Conservation (phyloP, 2,113 vertebrate species). For the Alethe castanea region DNA sequence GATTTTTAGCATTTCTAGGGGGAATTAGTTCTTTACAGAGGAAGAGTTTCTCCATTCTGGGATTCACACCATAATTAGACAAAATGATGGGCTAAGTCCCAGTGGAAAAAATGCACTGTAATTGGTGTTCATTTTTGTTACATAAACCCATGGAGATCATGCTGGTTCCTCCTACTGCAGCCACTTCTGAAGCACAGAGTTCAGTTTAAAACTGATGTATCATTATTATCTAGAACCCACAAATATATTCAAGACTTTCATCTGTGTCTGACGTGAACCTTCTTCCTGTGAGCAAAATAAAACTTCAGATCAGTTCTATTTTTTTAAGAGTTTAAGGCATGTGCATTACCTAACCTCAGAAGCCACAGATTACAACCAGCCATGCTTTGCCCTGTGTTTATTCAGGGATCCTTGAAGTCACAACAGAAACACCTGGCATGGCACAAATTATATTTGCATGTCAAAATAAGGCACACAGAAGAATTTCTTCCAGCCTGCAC, state of each 20-base stretch:
- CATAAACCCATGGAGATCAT: slow-evolving; percentile 41
- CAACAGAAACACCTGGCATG: not conserved
- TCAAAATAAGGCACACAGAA: not conserved
- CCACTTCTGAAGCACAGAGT: slow-evolving; percentile 11
- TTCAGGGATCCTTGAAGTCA: not conserved
- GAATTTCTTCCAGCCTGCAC: not conserved
- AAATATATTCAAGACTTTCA: not conserved
- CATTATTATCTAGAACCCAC: slow-evolving; percentile 13
- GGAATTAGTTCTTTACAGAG: slow-evolving; percentile 55
- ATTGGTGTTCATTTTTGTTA: slow-evolving; percentile 66
- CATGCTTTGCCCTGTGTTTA: not conserved
- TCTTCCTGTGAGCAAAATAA: not conserved
- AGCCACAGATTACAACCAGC: not conserved
- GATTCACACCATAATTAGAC: slow-evolving; percentile 67
- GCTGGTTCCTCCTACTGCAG: not conserved
- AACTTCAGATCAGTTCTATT: not conserved
- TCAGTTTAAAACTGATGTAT: slow-evolving; percentile 11
- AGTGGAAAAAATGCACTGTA: slow-evolving; percentile 43
- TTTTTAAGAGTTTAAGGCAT: not conserved
- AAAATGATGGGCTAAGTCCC: slow-evolving; percentile 58
- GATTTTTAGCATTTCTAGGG: slow-evolving; percentile 45
- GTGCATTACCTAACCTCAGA: not conserved
- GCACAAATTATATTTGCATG: not conserved
- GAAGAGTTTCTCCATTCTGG: slow-evolving; percentile 38
- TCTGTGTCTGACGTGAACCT: not conserved